Evolutionary conservation across 2,113 vertebrate genomes (phyloP).

Genomic region (Chaetops frenatus): DNA sequence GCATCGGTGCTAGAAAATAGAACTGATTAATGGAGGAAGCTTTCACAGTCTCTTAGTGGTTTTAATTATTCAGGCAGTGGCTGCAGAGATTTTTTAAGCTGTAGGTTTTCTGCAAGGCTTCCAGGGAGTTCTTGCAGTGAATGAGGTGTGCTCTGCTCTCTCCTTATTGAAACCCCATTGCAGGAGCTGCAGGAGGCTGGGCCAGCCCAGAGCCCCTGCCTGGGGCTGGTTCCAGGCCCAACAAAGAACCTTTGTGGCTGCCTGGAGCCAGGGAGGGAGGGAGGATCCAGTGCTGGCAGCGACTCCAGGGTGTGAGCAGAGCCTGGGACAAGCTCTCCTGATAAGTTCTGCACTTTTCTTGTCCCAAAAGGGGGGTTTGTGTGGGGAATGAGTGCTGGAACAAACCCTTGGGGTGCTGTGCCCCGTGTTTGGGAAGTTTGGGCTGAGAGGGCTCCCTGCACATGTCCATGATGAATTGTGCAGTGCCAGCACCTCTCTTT

Average conservation of each 20-base stretch:
- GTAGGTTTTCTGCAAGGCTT: neutral
- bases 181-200: neutral
- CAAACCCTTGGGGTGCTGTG: neutral
- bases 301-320: neutral
- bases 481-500: neutral
- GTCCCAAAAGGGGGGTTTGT: neutral
- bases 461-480: fast-evolving
- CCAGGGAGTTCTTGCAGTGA: neutral
- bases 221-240: neutral
- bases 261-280: neutral
- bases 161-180: neutral
- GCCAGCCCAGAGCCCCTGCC: neutral
- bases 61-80: neutral
- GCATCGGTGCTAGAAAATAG: neutral
- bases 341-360: neutral
- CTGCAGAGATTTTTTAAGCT: neutral
- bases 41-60: neutral
- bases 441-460: fast-evolving
- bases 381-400: neutral
- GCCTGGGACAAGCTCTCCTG: neutral
- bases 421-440: neutral
- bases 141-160: neutral
- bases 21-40: neutral
- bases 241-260: slow-evolving; percentile 1
- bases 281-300: neutral